Base-by-base conservation (phyloP, 2,113 vertebrate species). In the Lichenostomus cassidix region DNA sequence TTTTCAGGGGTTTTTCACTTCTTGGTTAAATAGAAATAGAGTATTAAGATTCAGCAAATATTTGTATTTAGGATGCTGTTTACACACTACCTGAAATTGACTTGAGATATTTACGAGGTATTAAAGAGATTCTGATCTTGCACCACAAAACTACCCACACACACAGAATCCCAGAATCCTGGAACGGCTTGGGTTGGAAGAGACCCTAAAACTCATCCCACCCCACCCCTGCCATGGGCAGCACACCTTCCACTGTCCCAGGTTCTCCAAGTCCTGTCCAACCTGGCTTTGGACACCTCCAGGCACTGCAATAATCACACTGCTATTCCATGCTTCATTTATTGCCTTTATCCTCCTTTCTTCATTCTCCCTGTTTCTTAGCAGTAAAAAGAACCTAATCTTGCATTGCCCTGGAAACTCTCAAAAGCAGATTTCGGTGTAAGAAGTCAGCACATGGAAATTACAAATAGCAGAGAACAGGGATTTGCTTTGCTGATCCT, bases 61-160 rank as follows among this genome's bases (percentile, higher is more conserved):
- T 73, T 92, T 88, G 50, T 86, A 49, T 80, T 90, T 77, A 70
- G 87, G 55, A 83, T 22, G 47, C 33, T 89, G 91, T 58, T 95
- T 77, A 92, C 73, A 74, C 8, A 50, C 13, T 65, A 83, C 23
- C 39, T 69, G 42, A 90, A 95, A 83, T 9, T 49, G 4, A 76
- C 33, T 82, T 12, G 25, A 73, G 44, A 33, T 95, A 65, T 53
- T 90, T 92, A 64, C 46, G 46, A 27, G 49, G 75, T 64, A 41
- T 62, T 69, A 68, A 68, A 78, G 6, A 83, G 29, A 93, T 69
- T 55, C 50, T 46, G 31, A 70, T 90, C 44, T 87, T 67, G 71
- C 65, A 47, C n/a, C 67, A 88, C 15, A 18, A n/a, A 85, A 63
- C 59, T 21, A 33, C 19, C 62, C 18, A 53, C 50, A 60, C 33